Evolutionary conservation across 2,888 invertebrate genomes (phyloP), one percentile per base, ranked within the genome.

Genomic region (Macroteleia sp.): DNA sequence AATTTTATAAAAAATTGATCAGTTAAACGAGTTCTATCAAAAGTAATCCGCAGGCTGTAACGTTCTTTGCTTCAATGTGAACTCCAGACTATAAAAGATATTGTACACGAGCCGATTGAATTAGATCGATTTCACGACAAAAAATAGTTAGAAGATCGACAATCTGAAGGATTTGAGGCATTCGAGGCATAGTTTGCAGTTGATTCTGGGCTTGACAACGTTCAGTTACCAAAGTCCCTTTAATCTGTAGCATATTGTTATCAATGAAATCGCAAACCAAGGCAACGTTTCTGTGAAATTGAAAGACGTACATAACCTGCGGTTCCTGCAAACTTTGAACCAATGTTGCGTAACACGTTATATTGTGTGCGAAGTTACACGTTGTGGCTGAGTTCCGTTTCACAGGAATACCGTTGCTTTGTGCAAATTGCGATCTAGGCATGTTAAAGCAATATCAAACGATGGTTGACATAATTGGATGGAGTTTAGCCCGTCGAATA

Each of bases 371-470:
- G 46, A 69, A 48, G 75, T 75, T 75, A 62, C 75, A 75, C 61
- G 56, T 41, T 56, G 67, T 59, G 67, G 67, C 42, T 46, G 48
- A 75, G 69, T 75, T 69, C 67, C 56, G 62, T 62, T 75, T 62
- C 34, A 69, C 20, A 19, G 62, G 67, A 69, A 62, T 69, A 50
- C 56, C 32, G 42, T 39, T 34, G 75, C 67, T 75, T 75, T 75
- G 75, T 75, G 75, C 75, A 69, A 69, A 75, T 69, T 75, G 56
- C 67, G 69, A 69, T 75, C 56, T 67, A 32, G 75, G 56, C 67
- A 75, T 56, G 75, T 62, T 67, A 69, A 75, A 62, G 67, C 75
- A 62, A 75, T 75, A 67, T 75, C 75, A 62, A 69, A 62, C 61
- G 54, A 56, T 61, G 34, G 62, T 62, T 62, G 56, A 62, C 61